Evolutionary conservation across 2,797 vertebrate genomes (phyloP).

Genomic region (Poeciliopsis presidionis): DNA sequence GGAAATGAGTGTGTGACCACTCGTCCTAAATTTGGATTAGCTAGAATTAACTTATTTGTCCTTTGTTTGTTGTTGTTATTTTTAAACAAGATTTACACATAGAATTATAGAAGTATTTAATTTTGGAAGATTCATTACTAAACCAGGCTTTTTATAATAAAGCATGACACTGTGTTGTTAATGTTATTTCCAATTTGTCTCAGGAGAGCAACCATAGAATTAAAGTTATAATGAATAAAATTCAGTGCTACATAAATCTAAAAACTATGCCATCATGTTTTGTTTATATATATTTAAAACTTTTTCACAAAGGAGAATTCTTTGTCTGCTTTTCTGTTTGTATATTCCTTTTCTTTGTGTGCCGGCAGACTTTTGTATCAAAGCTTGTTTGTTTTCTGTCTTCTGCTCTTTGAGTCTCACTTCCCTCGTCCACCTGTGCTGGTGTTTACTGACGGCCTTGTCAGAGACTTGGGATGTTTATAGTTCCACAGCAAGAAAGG

Average conservation of each 20-base stretch:
- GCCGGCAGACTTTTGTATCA: slow-evolving; percentile 4
- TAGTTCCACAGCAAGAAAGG: slow-evolving; percentile 54
- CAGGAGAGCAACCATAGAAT: slow-evolving; percentile 6
- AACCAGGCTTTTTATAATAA: not conserved
- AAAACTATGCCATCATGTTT: slow-evolving; percentile 32
- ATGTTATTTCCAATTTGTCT: not conserved
- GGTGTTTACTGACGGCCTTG: slow-evolving; percentile 51
- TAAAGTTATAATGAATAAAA: slow-evolving; percentile 1
- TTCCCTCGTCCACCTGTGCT: slow-evolving; percentile 60
- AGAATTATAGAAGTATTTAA: not conserved
- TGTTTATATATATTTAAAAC: slow-evolving; percentile 7
- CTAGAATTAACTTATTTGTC: slow-evolving; percentile 42
- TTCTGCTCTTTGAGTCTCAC: slow-evolving; percentile 34
- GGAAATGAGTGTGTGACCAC: slow-evolving; percentile 19
- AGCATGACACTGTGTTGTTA: not conserved
- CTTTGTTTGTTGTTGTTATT: not conserved
- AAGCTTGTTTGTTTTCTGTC: slow-evolving; percentile 36
- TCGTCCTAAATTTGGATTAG: slow-evolving; percentile 44
- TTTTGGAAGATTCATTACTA: not conserved
- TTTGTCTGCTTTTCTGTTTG: not conserved
- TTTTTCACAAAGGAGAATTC: not conserved
- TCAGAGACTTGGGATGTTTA: slow-evolving; percentile 61
- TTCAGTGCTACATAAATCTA: slow-evolving; percentile 5
- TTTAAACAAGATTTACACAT: not conserved
- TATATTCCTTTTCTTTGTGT: slow-evolving; percentile 25